Base-by-base conservation (phyloP, 2,113 vertebrate genomes). In the Python bivittatus region DNA sequence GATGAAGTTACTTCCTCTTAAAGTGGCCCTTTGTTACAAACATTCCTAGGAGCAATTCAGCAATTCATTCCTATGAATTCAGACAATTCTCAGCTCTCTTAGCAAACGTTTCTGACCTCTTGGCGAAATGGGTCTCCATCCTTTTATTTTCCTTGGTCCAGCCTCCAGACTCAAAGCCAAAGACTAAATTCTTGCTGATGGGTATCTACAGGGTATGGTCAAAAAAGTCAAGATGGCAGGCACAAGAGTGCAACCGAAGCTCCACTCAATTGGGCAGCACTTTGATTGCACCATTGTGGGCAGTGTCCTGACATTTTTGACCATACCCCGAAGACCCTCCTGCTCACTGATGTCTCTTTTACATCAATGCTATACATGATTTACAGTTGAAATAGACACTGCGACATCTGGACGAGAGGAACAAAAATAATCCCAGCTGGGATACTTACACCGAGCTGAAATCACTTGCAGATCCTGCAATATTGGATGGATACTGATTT, bases 391-490 rank as follows among this genome's bases (percentile, higher is more conserved):
- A 58, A 29, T 25, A 29, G 86, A 92, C 27, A 86, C 4, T 91
- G 56, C 2, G 5, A 91, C 53, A 52, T 83, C 64, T 60, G 54
- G 38, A 79, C n/a, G 53, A 57, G 29, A 20, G 6, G 53, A 88
- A 57, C 42, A 88, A 88, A 90, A 23, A 86, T 0, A 1, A 44
- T 27, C 60, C 93, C 61, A n/a, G 3, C 12, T 90, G 91, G 92
- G 38, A 48, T 68, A 29, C 7, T 44, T 7, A 2, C 52, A 1
- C 89, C 57, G 13, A 22, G 2, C 0, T 86, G 8, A 61, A n/a
- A 4, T 79, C 3, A 1, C n/a, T 93, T 93, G 60, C 90, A 84
- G 2, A 93, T 92, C 58, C 8, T 87, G 58, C 58, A 94, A 72
- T 89, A 56, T 48, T 25, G 89, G 2, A 23, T 25, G 22, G 92